phyloP scores from a whole-genome alignment of 2,797 vertebrate genomes.

The Mallotus villosus region DNA sequence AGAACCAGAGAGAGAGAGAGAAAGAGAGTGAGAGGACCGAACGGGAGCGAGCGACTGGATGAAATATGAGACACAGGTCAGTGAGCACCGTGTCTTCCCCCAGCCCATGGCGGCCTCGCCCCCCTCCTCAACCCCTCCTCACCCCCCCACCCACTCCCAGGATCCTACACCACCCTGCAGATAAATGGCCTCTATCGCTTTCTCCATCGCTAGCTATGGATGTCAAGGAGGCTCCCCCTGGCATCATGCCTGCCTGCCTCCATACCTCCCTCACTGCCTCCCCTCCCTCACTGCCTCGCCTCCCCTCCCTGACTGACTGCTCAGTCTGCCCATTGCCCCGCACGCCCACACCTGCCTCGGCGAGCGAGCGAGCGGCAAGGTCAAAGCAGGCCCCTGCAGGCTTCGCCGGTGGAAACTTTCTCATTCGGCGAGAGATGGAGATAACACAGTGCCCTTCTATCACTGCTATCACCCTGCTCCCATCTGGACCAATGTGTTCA shows the following conservation, averaged over 20 bases:
- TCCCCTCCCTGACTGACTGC: too few species aligned
- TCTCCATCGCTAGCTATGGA: conserved; percentile 46
- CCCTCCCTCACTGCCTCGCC: neutral
- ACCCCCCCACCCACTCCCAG: conserved; percentile 27
- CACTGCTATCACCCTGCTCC: neutral
- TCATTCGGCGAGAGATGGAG: conserved; percentile 1
- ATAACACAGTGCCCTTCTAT: neutral
- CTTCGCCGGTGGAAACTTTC: neutral
- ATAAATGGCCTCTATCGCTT: conserved; percentile 20
- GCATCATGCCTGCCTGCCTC: conserved; percentile 28
- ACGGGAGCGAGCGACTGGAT: neutral
- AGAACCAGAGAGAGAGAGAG: neutral
- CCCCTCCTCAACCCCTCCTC: conserved; percentile 16
- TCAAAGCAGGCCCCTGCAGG: conserved; percentile 22
- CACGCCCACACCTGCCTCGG: conserved; percentile 11
- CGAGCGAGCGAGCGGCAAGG: conserved; percentile 30
- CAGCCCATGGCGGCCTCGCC: too few species aligned
- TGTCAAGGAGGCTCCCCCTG: conserved; percentile 48
- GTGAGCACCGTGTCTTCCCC: conserved; percentile 30
- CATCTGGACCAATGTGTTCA: conserved; percentile 5
- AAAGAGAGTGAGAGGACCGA: conserved; percentile 22
- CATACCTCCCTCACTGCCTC: neutral
- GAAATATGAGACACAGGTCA: conserved; percentile 64
- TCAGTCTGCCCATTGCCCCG: too few species aligned
- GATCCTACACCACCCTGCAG: conserved; percentile 39